Evolutionary conservation across 2,888 invertebrate species (phyloP).

Genomic region (Phanerotoma sp.): DNA sequence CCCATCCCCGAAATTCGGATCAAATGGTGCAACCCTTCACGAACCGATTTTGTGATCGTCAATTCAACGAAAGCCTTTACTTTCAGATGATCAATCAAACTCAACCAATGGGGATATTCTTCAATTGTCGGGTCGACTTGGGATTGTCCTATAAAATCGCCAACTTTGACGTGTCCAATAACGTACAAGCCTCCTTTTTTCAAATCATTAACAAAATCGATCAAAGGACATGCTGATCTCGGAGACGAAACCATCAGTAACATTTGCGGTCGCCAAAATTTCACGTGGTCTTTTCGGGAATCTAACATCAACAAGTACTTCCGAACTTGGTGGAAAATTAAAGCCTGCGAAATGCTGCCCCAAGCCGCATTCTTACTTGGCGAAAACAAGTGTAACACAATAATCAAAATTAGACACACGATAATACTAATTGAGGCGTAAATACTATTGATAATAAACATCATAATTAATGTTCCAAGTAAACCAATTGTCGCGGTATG

Average conservation of each 20-base stretch:
- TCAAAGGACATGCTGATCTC: slow-evolving; percentile 84
- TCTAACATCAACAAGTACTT: slow-evolving; percentile 96
- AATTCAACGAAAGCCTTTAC: slow-evolving; percentile 96
- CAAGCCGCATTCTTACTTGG: slow-evolving; percentile 82
- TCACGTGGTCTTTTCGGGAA: slow-evolving; percentile 95
- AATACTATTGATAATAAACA: slow-evolving; percentile 91
- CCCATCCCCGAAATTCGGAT: slow-evolving; percentile 91
- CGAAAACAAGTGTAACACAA: slow-evolving; percentile 85
- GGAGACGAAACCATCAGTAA: slow-evolving; percentile 90
- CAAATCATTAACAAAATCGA: slow-evolving; percentile 96
- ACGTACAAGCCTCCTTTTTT: slow-evolving; percentile 93
- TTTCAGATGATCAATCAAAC: slow-evolving; percentile 91
- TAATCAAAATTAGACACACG: slow-evolving; percentile 79
- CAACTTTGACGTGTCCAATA: slow-evolving; percentile 80
- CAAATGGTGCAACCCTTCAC: slow-evolving; percentile 91
- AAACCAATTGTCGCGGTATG: slow-evolving; percentile 86
- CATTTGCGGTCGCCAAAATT: slow-evolving; percentile 99
- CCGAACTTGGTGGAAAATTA: slow-evolving; percentile 97
- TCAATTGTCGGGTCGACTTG: slow-evolving; percentile 73
- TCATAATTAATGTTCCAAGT: slow-evolving; percentile 83
- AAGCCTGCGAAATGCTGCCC: slow-evolving; percentile 99
- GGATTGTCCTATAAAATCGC: slow-evolving; percentile 59
- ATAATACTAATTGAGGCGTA: slow-evolving; percentile 88
- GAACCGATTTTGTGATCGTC: slow-evolving; percentile 80
- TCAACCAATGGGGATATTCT: slow-evolving; percentile 87